Conservation (phyloP, 2,113 vertebrate species). For the Hippocampus guttulatus region DNA sequence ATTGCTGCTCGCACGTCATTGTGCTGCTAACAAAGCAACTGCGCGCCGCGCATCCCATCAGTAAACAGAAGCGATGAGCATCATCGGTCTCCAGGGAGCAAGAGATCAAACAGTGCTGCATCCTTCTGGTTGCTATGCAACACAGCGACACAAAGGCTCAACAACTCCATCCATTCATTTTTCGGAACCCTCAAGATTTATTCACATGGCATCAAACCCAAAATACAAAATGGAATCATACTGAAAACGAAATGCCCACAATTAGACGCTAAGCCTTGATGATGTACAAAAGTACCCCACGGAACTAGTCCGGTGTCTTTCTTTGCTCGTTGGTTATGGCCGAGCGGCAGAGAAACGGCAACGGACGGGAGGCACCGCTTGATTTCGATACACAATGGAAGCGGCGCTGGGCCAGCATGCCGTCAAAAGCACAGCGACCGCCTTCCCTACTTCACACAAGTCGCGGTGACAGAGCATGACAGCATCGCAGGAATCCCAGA, state of each 20-base stretch:
- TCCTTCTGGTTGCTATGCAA: slow-evolving; percentile 45
- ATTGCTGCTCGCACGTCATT: neutral
- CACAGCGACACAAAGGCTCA: slow-evolving; percentile 21
- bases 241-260: slow-evolving; percentile 7
- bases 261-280: neutral
- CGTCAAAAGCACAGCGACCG: slow-evolving; percentile 9
- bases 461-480: slow-evolving; percentile 29
- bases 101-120: slow-evolving; percentile 33
- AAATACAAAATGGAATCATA: slow-evolving; percentile 4
- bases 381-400: neutral
- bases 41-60: neutral
- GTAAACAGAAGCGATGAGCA: slow-evolving; percentile 19
- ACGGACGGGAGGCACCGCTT: neutral
- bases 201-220: neutral
- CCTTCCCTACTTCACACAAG: neutral
- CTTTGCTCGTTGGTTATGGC: neutral
- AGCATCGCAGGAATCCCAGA: slow-evolving; percentile 1
- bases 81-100: slow-evolving; percentile 15
- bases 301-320: neutral
- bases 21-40: neutral
- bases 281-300: neutral
- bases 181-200: slow-evolving; percentile 1
- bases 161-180: neutral
- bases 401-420: neutral
- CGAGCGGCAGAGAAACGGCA: neutral